These are phyloP conservation scores for Hyperopisus bebe DNA, from an alignment of 2,113 vertebrate species.

Conservation along the genomic window DNA sequence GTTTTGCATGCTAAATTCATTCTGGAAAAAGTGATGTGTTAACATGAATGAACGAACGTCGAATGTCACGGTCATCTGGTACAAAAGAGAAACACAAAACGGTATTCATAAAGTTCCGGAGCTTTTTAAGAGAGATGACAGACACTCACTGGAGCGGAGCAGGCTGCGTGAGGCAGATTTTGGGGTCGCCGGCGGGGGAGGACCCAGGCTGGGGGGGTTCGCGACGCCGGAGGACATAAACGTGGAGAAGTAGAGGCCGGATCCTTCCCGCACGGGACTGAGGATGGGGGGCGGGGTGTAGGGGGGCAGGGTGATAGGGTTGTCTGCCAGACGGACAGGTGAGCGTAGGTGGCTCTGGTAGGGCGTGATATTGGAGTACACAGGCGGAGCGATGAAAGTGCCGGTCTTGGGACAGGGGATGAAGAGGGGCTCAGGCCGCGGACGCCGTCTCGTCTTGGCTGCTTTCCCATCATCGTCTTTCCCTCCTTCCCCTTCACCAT, in stretches of 20 bases:
- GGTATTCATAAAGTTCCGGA: background rate
- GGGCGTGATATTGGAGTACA: slow-evolving; percentile 87
- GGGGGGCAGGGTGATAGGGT: slow-evolving; percentile 83
- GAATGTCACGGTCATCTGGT: background rate
- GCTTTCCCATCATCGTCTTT: slow-evolving; percentile 72
- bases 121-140: background rate
- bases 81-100: background rate
- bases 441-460: slow-evolving; percentile 82
- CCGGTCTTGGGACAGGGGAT: slow-evolving; percentile 90
- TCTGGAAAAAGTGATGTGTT: slow-evolving; percentile 16
- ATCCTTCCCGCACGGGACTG: slow-evolving; percentile 92
- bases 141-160: slow-evolving; percentile 84
- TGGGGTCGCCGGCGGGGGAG: slow-evolving; percentile 80
- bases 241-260: slow-evolving; percentile 93
- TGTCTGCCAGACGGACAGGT: slow-evolving; percentile 80
- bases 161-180: slow-evolving; percentile 88
- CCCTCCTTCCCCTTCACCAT: slow-evolving; percentile 52
- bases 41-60: background rate
- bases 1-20: background rate
- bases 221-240: slow-evolving; percentile 77
- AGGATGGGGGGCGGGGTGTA: slow-evolving; percentile 96
- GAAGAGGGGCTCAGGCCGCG: slow-evolving; percentile 89
- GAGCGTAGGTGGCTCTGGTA: slow-evolving; percentile 97
- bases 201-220: slow-evolving; percentile 57
- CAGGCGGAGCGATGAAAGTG: slow-evolving; percentile 80